phyloP scores from a whole-genome alignment of 1,140 invertebrate genomes.

The Penaeus indicus region DNA sequence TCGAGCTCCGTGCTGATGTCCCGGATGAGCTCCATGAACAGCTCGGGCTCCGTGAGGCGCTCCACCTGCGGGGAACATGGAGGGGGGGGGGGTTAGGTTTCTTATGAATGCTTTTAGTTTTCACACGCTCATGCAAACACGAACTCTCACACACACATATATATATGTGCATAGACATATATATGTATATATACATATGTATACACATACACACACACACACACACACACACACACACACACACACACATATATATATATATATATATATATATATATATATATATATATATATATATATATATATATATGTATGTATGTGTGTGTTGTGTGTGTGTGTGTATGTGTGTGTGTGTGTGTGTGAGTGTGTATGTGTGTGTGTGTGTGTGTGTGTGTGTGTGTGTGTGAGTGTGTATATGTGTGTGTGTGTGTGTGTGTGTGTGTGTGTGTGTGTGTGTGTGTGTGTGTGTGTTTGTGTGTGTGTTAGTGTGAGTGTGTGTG shows the following conservation, averaged over 20 bases:
- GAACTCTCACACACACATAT: neutral
- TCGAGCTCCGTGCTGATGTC: conserved; percentile 94
- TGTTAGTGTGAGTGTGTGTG: too few species aligned
- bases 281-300: conserved; percentile 14
- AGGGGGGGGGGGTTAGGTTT: neutral
- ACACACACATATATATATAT: neutral
- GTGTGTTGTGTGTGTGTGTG: too few species aligned
- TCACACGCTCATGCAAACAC: neutral
- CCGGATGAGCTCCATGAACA: conserved; percentile 93
- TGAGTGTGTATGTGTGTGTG: conserved; percentile 5
- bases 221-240: conserved; percentile 10
- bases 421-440: too few species aligned
- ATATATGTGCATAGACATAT: neutral
- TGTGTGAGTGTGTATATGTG: neutral
- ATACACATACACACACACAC: neutral
- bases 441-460: conserved; percentile 13
- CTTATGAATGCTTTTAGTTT: neutral
- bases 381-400: too few species aligned
- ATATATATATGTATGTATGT: too few species aligned
- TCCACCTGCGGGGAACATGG: conserved; percentile 18
- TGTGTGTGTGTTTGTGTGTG: too few species aligned
- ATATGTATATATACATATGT: neutral
- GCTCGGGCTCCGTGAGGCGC: conserved; percentile 68
- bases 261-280: conserved; percentile 9
- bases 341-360: too few species aligned